Evolutionary conservation across 1,140 invertebrate genomes (phyloP).

Genomic region (Drosophila willistoni): DNA sequence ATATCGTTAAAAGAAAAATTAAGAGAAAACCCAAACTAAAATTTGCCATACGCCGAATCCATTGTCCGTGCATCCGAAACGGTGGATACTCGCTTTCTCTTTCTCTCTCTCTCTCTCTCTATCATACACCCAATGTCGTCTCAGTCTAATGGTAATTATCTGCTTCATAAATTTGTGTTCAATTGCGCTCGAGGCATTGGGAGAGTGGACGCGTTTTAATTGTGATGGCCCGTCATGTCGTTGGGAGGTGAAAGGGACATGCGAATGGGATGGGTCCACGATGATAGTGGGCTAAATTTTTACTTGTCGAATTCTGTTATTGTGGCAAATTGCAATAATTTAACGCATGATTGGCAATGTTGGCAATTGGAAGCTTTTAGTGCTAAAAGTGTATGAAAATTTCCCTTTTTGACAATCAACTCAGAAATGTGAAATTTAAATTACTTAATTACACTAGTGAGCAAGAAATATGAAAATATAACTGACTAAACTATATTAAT

Average conservation of each 20-base stretch:
- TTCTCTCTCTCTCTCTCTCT: no score
- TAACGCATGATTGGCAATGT: conserved; percentile 74
- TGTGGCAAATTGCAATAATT: conserved; percentile 76
- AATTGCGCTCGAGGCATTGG: conserved; percentile 49
- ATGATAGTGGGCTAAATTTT: conserved; percentile 31
- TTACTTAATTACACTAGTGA: conserved; percentile 58
- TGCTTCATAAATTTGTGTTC: conserved; percentile 67
- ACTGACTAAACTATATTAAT: no score
- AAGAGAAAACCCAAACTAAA: conserved; percentile 16
- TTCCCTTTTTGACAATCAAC: not conserved
- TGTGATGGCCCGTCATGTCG: conserved; percentile 16
- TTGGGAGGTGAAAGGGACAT: not conserved
- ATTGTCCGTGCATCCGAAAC: conserved; percentile 23
- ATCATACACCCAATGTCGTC: not conserved
- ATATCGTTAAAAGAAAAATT: conserved; percentile 50
- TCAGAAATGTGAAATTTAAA: conserved; percentile 37
- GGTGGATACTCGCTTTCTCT: no score
- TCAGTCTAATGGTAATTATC: conserved; percentile 71
- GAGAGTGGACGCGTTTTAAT: conserved; percentile 26
- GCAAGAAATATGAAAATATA: conserved; percentile 17
- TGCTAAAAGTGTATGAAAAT: conserved; percentile 56
- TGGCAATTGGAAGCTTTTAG: conserved; percentile 54
- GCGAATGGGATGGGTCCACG: not conserved
- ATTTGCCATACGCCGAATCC: conserved; percentile 24
- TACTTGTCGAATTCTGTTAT: conserved; percentile 36